phyloP scores from a whole-genome alignment of 2,113 vertebrate genomes.

The Nannospalax galili region DNA sequence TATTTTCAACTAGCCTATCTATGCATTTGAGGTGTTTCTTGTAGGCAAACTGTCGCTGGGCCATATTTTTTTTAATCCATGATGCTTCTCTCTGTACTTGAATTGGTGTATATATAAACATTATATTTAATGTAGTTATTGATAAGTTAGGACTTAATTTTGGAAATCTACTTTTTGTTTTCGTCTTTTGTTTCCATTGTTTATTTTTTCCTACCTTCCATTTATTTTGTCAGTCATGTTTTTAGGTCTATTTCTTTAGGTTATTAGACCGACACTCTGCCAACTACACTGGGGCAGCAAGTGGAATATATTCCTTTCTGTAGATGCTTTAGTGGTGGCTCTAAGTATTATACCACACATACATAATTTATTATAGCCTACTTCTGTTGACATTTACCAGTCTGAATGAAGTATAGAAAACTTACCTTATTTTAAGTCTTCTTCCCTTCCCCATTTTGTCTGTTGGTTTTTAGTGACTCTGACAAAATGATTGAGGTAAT shows the following conservation, averaged over 20 bases:
- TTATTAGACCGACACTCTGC: background rate
- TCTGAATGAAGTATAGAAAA: background rate
- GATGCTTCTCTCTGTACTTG: background rate
- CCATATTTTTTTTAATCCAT: background rate
- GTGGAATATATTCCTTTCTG: background rate
- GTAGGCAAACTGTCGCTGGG: background rate
- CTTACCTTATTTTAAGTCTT: background rate
- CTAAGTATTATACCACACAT: background rate
- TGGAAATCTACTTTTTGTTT: background rate
- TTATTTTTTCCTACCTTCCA: background rate
- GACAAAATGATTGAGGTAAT: background rate
- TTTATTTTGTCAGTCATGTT: constrained; percentile 12
- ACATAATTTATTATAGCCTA: background rate
- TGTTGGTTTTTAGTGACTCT: background rate
- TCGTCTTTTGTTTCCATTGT: background rate
- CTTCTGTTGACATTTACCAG: background rate
- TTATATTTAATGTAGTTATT: background rate
- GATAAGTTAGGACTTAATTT: background rate
- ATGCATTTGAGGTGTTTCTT: constrained; percentile 23
- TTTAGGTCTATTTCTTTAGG: background rate
- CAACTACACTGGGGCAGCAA: background rate
- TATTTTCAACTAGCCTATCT: background rate
- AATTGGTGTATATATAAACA: background rate
- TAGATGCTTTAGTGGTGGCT: background rate
- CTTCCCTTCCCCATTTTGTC: background rate